A percentile compares a stretch with the other conserved stretches of the same genome.
Evolutionary conservation across 2,797 vertebrate genomes (phyloP).

Genomic region (Cirrhinus mrigala): DNA sequence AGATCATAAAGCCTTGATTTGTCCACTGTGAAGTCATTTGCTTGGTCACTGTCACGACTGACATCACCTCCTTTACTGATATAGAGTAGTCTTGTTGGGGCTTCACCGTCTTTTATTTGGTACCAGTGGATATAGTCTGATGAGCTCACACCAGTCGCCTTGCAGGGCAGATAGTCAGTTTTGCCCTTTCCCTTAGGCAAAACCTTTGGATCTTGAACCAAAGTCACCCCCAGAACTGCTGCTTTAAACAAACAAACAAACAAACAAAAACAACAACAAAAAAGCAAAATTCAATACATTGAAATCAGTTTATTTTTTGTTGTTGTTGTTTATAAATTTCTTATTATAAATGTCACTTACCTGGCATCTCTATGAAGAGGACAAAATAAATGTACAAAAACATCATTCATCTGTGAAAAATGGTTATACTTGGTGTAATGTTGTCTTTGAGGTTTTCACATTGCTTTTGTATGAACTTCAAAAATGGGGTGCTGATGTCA

Average conservation of each 20-base stretch:
- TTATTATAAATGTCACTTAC: slow-evolving; percentile 7
- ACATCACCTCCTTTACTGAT: neutral
- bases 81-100: slow-evolving; percentile 45
- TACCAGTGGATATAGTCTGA: slow-evolving; percentile 46
- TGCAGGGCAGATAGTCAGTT: slow-evolving; percentile 23
- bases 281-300: neutral
- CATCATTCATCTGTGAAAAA: neutral
- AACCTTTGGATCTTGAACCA: neutral
- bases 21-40: slow-evolving; percentile 12
- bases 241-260: slow-evolving; percentile 25
- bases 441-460: neutral
- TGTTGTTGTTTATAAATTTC: too few species aligned
- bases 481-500: slow-evolving; percentile 26
- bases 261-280: too few species aligned
- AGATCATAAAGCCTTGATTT: slow-evolving; percentile 26
- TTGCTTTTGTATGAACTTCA: neutral
- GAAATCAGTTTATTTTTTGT: neutral
- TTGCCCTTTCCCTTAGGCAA: slow-evolving; percentile 15
- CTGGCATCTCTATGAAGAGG: neutral
- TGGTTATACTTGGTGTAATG: neutral
- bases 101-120: slow-evolving; percentile 47
- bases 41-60: neutral
- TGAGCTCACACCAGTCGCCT: neutral
- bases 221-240: slow-evolving; percentile 4
- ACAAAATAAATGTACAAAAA: slow-evolving; percentile 17